Evolutionary conservation across 2,113 vertebrate genomes (phyloP).

Genomic region (Labeo catla): DNA sequence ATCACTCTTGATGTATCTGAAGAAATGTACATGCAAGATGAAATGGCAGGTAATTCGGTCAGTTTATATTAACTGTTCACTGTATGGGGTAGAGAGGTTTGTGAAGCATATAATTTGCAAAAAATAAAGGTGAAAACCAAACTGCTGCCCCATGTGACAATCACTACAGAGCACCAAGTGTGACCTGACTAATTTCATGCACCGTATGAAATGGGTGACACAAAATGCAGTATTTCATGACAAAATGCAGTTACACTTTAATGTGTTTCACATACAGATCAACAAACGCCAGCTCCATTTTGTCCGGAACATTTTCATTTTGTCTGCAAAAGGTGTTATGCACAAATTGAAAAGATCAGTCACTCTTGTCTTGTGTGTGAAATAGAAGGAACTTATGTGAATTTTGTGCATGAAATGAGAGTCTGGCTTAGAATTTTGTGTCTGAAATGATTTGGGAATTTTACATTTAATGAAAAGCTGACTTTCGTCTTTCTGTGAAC

Average conservation of each 20-base stretch:
- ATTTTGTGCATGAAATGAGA: neutral
- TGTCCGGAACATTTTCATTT: neutral
- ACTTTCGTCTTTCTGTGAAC: neutral
- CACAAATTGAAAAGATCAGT: neutral
- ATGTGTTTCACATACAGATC: neutral
- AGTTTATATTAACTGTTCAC: neutral
- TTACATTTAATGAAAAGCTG: neutral
- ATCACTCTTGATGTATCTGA: neutral
- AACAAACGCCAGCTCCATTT: neutral
- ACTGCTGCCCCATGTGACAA: neutral
- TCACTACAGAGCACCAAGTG: neutral
- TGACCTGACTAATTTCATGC: conserved; percentile 3
- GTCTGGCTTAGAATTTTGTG: neutral
- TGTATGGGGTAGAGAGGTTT: neutral
- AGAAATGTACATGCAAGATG: neutral
- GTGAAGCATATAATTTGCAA: neutral
- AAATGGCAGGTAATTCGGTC: neutral
- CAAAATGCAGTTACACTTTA: neutral
- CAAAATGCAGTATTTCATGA: neutral
- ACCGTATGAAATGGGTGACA: neutral
- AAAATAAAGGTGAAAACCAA: neutral
- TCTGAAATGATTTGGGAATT: neutral
- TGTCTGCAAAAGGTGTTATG: neutral
- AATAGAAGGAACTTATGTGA: neutral
- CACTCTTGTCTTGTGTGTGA: neutral